These are phyloP conservation scores for Cynocephalus volans DNA, from an alignment of 2,113 vertebrate species.

Conservation along the genomic window DNA sequence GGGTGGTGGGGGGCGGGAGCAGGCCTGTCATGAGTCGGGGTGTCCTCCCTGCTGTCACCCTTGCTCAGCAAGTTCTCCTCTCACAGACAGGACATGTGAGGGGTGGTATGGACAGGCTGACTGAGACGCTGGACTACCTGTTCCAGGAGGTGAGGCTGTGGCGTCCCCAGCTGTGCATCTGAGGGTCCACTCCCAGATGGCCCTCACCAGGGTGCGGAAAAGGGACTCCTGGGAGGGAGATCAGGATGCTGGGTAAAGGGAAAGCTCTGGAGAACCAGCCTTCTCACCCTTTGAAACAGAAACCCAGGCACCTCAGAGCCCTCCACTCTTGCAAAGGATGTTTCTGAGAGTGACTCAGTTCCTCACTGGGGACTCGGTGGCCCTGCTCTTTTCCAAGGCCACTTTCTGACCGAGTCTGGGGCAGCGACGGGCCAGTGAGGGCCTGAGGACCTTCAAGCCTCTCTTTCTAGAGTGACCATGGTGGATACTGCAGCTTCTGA, in stretches of 20 bases:
- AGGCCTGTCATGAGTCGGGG: fast-evolving
- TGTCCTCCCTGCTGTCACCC: fast-evolving
- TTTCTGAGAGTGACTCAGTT: neutral
- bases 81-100: conserved; percentile 77
- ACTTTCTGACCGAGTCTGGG: neutral
- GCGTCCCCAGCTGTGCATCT: no score
- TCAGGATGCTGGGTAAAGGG: neutral
- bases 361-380: neutral
- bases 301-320: fast-evolving
- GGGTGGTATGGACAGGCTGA: conserved; percentile 76
- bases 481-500: neutral
- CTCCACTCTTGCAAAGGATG: neutral
- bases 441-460: neutral
- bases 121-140: conserved; percentile 85
- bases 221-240: neutral
- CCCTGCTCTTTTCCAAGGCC: neutral
- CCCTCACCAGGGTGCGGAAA: neutral
- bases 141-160: conserved; percentile 82
- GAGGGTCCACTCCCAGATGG: neutral
- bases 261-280: fast-evolving
- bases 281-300: neutral
- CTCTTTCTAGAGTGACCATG: neutral
- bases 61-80: neutral
- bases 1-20: neutral
- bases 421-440: neutral